Base-by-base conservation (phyloP, 1,140 invertebrate genomes). In the Cotesia chilonis region DNA sequence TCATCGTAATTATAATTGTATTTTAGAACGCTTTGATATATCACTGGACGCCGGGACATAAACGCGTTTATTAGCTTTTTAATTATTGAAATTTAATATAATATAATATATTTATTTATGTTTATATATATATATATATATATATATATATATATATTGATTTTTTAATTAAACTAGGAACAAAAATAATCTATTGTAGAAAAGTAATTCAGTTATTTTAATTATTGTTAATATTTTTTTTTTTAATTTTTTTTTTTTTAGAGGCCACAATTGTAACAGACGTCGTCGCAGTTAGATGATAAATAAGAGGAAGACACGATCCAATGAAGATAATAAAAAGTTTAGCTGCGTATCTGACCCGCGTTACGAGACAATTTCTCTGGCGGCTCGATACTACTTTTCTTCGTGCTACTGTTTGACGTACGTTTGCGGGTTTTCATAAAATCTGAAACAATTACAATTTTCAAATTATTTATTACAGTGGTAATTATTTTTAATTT, bases 351-450 rank as follows among this genome's bases (percentile, higher is more conserved):
- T 80, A 87, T 84, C 67, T 86, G 84, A 63, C 84, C 81, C 75
- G 83, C 82, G 76, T 84, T 85, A 71, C 85, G 84, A 38, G 80
- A 57, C 37, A 87, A 82, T 77, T 87, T 87, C 80, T 85, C 85
- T 72, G 86, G 80, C 64, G 84, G 84, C 74, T 87, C 86, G 73
- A 87, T 78, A 68, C 82, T 82, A 73, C 80, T 84, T 79, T 87
- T 84, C 80, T 86, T 87, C 74, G 82, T 72, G 37, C 79, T 77
- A 55, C 81, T 82, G 74, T 83, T 84, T 59, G 86, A 65, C 73
- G 82, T 76, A 73, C 86, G 84, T 67, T 87, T 87, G 78, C 86
- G 85, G 76, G 83, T 87, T 79, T 87, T 84, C 86, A 87, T 85
- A 74, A 77, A 87, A 75, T 86, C 86, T 87, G 83, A 77, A 86